Base-by-base conservation (phyloP, 2,888 invertebrate species). In the Timema cristinae region DNA sequence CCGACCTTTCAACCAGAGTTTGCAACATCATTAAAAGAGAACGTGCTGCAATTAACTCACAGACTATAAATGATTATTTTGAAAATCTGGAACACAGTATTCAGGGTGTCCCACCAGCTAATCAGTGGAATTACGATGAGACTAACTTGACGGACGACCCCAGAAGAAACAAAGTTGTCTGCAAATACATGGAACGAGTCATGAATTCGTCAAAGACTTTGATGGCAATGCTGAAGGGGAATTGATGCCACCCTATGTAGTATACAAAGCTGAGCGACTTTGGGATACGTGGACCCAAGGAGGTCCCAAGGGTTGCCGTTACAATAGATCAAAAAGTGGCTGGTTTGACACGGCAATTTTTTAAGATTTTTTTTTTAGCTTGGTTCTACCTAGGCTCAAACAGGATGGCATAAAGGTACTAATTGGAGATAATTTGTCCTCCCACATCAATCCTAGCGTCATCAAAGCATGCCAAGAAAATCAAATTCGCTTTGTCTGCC, bases 231-330 rank as follows among this genome's bases (percentile, higher is more conserved):
- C 82, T 10, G 76, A 74, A 70, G 83, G 82, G 7, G 73, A 76
- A 61, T 47, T 81, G 5, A 74, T 83, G 50, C 81, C 82, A 7
- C 77, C 78, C 48, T 83, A 82, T 75, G 80, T 82, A 7, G 81
- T 82, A 0, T 83, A 83, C 75, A 84, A 83, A 76, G 77, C 81
- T 2, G 76, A 77, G 71, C 70, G 81, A 72, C 59, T 83, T n/a
- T 82, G 79, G 76, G 73, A 78, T 61, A 78, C 79, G 9, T 84
- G 83, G 83, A 79, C 76, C 7, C 75, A 76, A 75, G 79, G 79
- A 67, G 83, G 83, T 9, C 82, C 82, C 16, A 15, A 67, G 68
- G 76, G 78, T 67, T 61, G 79, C 72, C 67, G 80, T 7, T 84
- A 82, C 75, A 83, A 82, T 75, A 52, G 81, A 0, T 78, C 80